Evolutionary conservation across 2,888 invertebrate species (phyloP), one percentile per base, ranked within the genome.

Genomic region (Diarsia rubi): DNA sequence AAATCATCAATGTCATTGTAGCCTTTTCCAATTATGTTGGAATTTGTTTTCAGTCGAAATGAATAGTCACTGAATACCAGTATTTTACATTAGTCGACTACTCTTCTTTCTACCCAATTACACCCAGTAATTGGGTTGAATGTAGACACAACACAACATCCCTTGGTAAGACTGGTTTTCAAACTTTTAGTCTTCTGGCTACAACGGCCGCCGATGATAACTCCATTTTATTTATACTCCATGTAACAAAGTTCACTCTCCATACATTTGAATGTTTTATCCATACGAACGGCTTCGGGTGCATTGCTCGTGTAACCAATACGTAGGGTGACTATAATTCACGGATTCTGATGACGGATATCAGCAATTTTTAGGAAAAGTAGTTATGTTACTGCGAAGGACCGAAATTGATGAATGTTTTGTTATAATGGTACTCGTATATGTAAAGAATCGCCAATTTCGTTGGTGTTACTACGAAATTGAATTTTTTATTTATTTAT

Each of bases 241-340:
- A 27, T 66, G 54, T 31, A 2, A 49, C n/a, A 31, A 19, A 42
- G 67, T 27, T 64, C 37, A 5, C 64, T 76, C 63, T 81, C 75
- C 73, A 77, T 78, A 84, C 78, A 86, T 78, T 82, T 82, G 69
- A 86, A 85, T 82, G 76, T 79, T 79, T 82, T 82, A 84, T 57
- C 75, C 81, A 74, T 81, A 66, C 65, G 69, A 77, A 67, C 73
- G 63, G 72, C 66, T 77, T 73, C 73, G 69, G 54, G 69, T 79
- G 74, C 86, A 81, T 49, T 64, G 72, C 69, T 77, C 69, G 67
- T 79, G 66, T 62, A 75, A 79, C 83, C 73, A 73, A 78, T 63
- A 70, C 44, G 54, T 71, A 73, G 83, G 73, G 73, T 63, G 69
- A 68, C 75, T 21, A 44, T 57, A 19, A 69, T 59, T 19, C 24